Evolutionary conservation across 2,888 invertebrate genomes (phyloP), one percentile per base, ranked within the genome.

Genomic region (Hemicrepidius hirtus): DNA sequence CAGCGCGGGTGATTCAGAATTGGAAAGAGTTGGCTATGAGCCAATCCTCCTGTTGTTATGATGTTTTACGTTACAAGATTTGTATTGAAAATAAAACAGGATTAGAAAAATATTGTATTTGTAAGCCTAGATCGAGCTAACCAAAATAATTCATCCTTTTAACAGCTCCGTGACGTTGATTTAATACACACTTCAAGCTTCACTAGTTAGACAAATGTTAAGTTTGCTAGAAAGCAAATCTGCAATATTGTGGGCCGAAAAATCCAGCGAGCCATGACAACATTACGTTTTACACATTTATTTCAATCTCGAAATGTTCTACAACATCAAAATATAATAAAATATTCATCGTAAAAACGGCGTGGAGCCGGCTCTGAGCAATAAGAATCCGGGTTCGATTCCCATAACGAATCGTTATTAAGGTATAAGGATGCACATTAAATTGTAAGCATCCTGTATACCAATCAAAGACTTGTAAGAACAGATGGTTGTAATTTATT

Each of bases 11-110:
- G 70, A 77, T 75, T 75, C 68, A 65, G 70, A 68, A 72, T 76
- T 67, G 68, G 75, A 75, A 74, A 67, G 73, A 60, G 40, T 70
- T 74, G 78, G 75, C 73, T 24, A 6, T 5, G 12, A 10, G 73
- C 78, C 75, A 78, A 72, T 46, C 55, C 46, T 74, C 73, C 73
- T 73, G 75, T 75, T 75, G 74, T 75, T 74, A 70, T 75, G 76
- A 73, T 75, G 69, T 69, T 66, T 73, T 67, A 68, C 68, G 72
- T 73, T 76, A 71, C 76, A 66, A 63, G 70, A 66, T 75, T 71
- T 74, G 73, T 76, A 73, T 69, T 73, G 72, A 71, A 75, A 77
- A 74, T 71, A 74, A 73, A 75, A 73, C 70, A 66, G 59, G 64
- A 70, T 72, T 68, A 73, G 75, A 76, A 76, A 73, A 70, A 73